A percentile compares a stretch with the other conserved stretches of the same genome.
phyloP scores from a whole-genome alignment of 2,113 vertebrate species.

The Phalacrocorax pelagicus region DNA sequence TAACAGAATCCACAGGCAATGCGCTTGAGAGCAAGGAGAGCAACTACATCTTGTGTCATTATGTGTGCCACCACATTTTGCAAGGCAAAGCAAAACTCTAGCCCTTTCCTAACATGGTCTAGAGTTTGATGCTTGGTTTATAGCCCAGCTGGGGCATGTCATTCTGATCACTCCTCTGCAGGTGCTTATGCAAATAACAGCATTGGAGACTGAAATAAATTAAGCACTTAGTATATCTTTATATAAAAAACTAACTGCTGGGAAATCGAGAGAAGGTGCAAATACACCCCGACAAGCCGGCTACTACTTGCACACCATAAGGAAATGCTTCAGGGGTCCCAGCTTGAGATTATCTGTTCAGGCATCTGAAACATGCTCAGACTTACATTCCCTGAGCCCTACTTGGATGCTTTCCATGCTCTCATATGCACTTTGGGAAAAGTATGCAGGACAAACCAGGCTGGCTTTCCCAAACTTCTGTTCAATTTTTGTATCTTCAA shows the following conservation, averaged over 20 bases:
- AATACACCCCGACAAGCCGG: not conserved
- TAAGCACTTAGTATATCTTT: not conserved
- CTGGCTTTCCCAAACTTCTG: not conserved
- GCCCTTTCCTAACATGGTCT: not conserved
- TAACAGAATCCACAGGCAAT: not conserved
- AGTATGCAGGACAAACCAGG: not conserved
- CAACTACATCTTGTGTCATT: accelerated
- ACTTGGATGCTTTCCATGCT: not conserved
- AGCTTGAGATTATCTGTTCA: constrained; percentile 9
- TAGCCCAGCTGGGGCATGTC: not conserved
- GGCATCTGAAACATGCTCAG: constrained; percentile 32
- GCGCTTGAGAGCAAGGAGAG: not conserved
- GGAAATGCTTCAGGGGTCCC: constrained; percentile 11
- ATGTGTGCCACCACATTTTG: not conserved
- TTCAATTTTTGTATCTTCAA: not conserved
- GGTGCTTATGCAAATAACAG: not conserved
- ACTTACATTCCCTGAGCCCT: not conserved
- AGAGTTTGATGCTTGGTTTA: not conserved
- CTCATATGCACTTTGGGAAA: not conserved
- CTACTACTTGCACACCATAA: not conserved
- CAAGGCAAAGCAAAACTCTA: not conserved
- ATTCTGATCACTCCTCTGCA: not conserved
- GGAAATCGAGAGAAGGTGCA: not conserved
- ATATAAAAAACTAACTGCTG: not conserved
- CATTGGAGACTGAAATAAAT: not conserved